Base-by-base conservation (phyloP, 64 coral and sea anemone species). In the Actinia equina region DNA sequence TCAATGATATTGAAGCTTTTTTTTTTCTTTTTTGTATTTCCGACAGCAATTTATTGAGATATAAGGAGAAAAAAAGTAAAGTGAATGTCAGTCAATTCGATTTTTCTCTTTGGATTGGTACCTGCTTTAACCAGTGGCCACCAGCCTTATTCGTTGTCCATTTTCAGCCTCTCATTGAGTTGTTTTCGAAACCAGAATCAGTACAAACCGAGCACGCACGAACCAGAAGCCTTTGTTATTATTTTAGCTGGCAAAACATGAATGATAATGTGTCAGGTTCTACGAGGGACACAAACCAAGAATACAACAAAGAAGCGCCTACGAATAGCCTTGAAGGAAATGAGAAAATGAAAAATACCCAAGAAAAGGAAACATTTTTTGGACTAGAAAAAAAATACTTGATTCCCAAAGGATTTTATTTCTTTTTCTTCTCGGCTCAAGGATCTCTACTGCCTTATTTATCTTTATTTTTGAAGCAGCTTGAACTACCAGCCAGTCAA, bases 341-440 rank as follows among this genome's bases (percentile, higher is more conserved):
- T 12, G 17, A 27, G 42, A 57, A 93, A 30, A 88, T 56, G 19
- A 49, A 89, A 85, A 67, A 44, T 13, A 70, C 45, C 16, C 43
- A 96, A 37, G 89, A 86, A 69, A 70, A 77, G 16, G 43, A 91
- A 4, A 59, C 51, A n/a, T 64, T 86, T 27, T 90, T n/a, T 86
- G 51, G 20, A 77, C 57, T 97, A 26, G 92, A 97, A 85, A 97
- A 91, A 43, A 87, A 54, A 41, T 97, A 97, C 64, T 82, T 97
- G 74, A 84, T 97, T 83, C 91, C 97, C 11, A 99, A 99, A 77
- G 77, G 85, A 70, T 99, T 99, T 62, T 99, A 99, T 81, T 93
- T 99, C 65, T 95, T 99, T 63, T 99, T 99, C 71, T 88, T 99
- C 12, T 87, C 97, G n/a, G 97, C 93, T 9, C 97, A 99, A 89